A percentile compares a stretch with the other conserved stretches of the same genome.
phyloP scores from a whole-genome alignment of 2,888 invertebrate species.

The Artemia sp. region DNA sequence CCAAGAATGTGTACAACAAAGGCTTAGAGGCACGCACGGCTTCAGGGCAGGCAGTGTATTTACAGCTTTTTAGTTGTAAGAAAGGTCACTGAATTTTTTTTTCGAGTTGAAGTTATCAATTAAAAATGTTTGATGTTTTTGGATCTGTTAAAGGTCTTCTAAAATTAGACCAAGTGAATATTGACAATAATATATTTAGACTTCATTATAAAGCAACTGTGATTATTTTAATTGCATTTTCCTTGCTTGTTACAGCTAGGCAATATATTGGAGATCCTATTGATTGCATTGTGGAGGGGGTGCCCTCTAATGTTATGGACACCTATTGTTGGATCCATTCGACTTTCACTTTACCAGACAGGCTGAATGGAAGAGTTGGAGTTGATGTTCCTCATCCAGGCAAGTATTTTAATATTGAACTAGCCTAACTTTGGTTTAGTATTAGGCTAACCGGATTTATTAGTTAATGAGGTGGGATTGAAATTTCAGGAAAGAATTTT shows the following conservation, averaged over 20 bases:
- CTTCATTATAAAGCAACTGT: slow-evolving; percentile 29
- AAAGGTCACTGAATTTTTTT: too few relatives aligned
- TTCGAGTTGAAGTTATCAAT: neutral
- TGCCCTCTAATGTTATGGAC: slow-evolving; percentile 25
- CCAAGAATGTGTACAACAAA: too few relatives aligned
- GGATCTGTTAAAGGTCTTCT: slow-evolving; percentile 28
- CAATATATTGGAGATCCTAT: slow-evolving; percentile 39
- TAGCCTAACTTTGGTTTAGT: too few relatives aligned
- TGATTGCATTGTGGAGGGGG: slow-evolving; percentile 31
- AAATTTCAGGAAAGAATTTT: too few relatives aligned
- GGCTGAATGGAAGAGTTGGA: slow-evolving; percentile 56
- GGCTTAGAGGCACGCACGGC: too few relatives aligned
- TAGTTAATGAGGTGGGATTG: too few relatives aligned
- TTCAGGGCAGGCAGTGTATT: too few relatives aligned
- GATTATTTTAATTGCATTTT: slow-evolving; percentile 33
- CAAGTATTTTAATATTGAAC: too few relatives aligned
- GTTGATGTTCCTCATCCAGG: slow-evolving; percentile 30
- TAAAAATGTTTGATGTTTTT: slow-evolving; percentile 29
- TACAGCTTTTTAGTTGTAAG: too few relatives aligned
- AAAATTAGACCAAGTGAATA: slow-evolving; percentile 27
- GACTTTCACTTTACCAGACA: slow-evolving; percentile 68
- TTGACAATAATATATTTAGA: slow-evolving; percentile 15
- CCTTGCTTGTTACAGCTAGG: slow-evolving; percentile 34
- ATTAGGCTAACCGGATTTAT: too few relatives aligned
- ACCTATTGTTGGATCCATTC: slow-evolving; percentile 70